phyloP scores from a whole-genome alignment of 2,888 invertebrate species.

The Hoplodrina ambigua region DNA sequence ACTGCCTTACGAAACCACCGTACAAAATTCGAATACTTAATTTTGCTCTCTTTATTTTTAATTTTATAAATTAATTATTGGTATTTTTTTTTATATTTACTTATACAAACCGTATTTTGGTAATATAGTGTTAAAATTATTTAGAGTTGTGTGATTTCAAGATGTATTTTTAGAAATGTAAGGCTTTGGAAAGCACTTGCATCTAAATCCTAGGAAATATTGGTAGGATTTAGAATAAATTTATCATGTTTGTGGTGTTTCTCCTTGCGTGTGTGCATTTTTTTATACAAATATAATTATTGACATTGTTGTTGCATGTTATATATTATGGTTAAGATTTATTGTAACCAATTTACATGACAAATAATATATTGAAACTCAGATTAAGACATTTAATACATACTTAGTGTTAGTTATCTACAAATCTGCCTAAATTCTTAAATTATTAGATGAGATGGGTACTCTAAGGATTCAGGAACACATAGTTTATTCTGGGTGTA shows the following conservation, averaged over 20 bases:
- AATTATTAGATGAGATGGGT: conserved; percentile 30
- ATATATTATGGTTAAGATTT: conserved; percentile 15
- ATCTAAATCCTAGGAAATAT: background rate
- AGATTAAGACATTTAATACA: conserved; percentile 20
- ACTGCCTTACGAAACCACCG: conserved; percentile 71
- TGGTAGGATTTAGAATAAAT: conserved; percentile 11
- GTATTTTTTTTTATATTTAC: conserved; percentile 46
- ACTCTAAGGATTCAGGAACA: conserved; percentile 14
- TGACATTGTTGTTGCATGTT: conserved; percentile 11
- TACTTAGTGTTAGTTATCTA: conserved; percentile 10
- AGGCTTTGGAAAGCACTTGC: background rate
- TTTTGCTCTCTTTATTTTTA: conserved; percentile 65
- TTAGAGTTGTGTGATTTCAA: conserved; percentile 20
- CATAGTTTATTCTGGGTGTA: conserved; percentile 18
- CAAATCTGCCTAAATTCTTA: conserved; percentile 41
- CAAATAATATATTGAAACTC: conserved; percentile 38
- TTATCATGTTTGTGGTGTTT: conserved; percentile 16
- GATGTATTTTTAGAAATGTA: conserved; percentile 19
- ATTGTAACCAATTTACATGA: conserved; percentile 13
- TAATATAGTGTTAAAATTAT: conserved; percentile 38
- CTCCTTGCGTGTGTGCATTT: conserved; percentile 17
- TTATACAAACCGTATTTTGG: conserved; percentile 40
- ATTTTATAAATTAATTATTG: conserved; percentile 30
- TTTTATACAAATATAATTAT: conserved; percentile 18
- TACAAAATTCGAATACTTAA: conserved; percentile 66